A percentile compares a stretch with the other conserved stretches of the same genome.
These are phyloP conservation scores for Adineta ricciae DNA, from an alignment of 2,888 invertebrate genomes.

Conservation along the genomic window DNA sequence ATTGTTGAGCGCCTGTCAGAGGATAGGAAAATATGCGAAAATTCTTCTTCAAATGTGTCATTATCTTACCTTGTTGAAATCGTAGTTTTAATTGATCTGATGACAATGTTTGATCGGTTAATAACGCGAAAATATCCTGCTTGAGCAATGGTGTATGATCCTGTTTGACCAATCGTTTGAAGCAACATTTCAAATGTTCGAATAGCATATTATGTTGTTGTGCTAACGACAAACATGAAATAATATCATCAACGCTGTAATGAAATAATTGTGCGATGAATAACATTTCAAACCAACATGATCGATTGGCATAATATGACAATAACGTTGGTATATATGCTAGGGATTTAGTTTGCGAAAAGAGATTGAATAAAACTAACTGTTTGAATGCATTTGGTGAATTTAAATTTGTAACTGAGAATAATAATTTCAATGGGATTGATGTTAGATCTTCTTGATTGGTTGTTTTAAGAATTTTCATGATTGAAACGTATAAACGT, in stretches of 20 bases:
- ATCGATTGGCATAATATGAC: neutral
- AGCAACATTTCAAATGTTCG: conserved; percentile 20
- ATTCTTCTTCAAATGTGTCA: neutral
- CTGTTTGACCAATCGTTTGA: neutral
- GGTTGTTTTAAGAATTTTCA: too few species aligned
- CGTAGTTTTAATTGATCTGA: neutral
- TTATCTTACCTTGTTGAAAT: neutral
- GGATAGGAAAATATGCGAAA: neutral
- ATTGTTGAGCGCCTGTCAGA: neutral
- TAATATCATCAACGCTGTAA: neutral
- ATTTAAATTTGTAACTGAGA: too few species aligned
- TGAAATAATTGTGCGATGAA: conserved; percentile 14
- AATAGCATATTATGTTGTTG: neutral
- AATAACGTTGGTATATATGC: neutral
- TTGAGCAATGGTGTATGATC: neutral
- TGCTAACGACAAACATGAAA: neutral
- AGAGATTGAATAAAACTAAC: neutral
- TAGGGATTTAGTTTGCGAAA: neutral
- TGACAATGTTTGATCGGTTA: conserved; percentile 15
- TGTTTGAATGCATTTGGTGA: neutral
- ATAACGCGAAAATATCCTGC: neutral
- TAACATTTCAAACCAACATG: neutral
- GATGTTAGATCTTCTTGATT: too few species aligned
- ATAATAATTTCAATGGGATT: too few species aligned
- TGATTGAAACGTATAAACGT: too few species aligned